Base-by-base conservation (phyloP, 2,888 invertebrate species). In the Thymelicus sylvestris region DNA sequence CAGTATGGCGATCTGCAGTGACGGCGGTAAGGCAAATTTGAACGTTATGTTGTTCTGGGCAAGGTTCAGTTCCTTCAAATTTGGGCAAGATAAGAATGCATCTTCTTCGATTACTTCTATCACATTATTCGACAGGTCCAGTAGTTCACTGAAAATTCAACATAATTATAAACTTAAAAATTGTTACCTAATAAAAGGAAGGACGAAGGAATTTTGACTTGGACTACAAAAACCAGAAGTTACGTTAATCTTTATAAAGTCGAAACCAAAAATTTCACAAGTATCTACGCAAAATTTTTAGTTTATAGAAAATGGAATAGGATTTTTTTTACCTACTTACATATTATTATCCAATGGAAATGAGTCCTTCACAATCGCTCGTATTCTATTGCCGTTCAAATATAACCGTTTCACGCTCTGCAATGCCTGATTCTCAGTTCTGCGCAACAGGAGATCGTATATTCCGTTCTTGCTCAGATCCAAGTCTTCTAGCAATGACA, bases 391-490 rank as follows among this genome's bases (percentile, higher is more conserved):
- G n/a, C 92, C 86, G 76, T 90, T 94, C 71, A 95, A 80, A 81
- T 91, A 90, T 59, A 95, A 76, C n/a, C 88, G 78, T 73, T 87
- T 88, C 59, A 95, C 75, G 0, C 86, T 83, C 13, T 76, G 84
- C 73, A 91, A 73, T 19, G 80, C 77, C 3, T 85, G 79, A 24
- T 81, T 83, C 19, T 86, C 84, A n/a, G 79, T 81, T 57, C 83
- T 86, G 66, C 82, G 81, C 13, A 95, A 84, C 38, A 90, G 47
- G 66, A 93, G 73, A 65, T 91, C 89, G 24, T 79, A 84, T 52
- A 94, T 88, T 0, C 82, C 85, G 79, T 95, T 95, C 73, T 93
- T 88, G 75, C 94, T 94, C 66, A 95, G 74, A 82, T 95, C 93
- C 64, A 95, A 74, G 8, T 90, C 88, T 75, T 91, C 89, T 19